Evolutionary conservation across 1,140 invertebrate genomes (phyloP), one percentile per base, ranked within the genome.

Genomic region (Zelostemma sp.): DNA sequence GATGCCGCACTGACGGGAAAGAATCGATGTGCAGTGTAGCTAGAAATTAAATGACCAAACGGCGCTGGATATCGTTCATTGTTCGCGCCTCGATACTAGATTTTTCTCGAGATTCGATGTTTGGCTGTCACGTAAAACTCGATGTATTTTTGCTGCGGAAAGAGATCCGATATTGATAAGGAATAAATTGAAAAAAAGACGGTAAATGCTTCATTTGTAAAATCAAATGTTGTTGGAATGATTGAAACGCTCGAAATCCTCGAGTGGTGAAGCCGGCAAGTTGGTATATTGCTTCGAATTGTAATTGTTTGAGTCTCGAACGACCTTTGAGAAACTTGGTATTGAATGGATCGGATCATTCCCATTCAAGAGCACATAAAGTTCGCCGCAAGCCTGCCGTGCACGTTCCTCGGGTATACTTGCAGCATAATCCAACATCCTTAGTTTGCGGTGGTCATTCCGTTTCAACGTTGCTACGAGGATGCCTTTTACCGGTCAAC

Each of bases 1-100:
- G 41, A 15, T n/a, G n/a, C n/a, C n/a, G n/a, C n/a, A n/a, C n/a
- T 9, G 41, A 12, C 41, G 41, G 12, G n/a, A 9, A 18, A 16
- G 18, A 46, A 46, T 46, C 45, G 45, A 46, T 46, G 18, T 46
- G 16, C 41, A 43, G 8, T 43, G 41, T 16, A 43, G 17, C 41
- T 43, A 16, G 12, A 15, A 43, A 43, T 43, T 43, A 43, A 14
- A 12, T 1, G 41, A 15, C 6, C 41, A 16, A 17, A 14, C 41
- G 35, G 8, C 15, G 41, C 21, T 43, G 17, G 41, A 43, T 17
- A 43, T 16, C 16, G 41, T 43, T 43, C 11, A 25, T 25, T 16
- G 41, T 43, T 16, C 14, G 41, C n/a, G 41, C 41, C 17, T 43
- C 15, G 41, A 1, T 15, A 3, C 41, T 2, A 16, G 41, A 16